phyloP scores from a whole-genome alignment of 1,140 invertebrate species.

The Glomeris maerens region DNA sequence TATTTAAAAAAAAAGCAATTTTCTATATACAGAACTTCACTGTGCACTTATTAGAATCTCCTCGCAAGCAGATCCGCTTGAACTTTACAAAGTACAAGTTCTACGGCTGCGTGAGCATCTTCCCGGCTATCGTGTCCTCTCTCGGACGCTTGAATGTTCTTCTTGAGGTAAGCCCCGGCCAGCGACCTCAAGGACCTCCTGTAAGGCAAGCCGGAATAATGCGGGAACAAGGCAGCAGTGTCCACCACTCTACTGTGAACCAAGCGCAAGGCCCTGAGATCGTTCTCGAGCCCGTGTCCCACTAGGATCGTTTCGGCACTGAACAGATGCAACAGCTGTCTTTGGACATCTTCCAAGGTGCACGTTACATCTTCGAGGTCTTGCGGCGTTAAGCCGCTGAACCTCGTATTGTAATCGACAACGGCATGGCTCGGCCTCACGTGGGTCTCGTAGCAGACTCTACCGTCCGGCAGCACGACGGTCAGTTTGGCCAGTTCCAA shows the following conservation, averaged over 20 bases:
- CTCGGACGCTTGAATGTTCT: conserved; percentile 55
- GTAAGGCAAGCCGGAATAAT: conserved; percentile 57
- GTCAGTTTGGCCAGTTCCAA: conserved; percentile 70
- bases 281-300: conserved; percentile 44
- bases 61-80: conserved; percentile 44
- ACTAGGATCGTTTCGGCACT: conserved; percentile 40
- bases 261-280: conserved; percentile 37
- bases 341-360: conserved; percentile 26
- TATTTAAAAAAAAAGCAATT: too few species aligned
- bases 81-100: conserved; percentile 62
- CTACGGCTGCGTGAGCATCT: conserved; percentile 68
- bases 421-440: conserved; percentile 59
- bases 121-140: conserved; percentile 73
- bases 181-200: conserved; percentile 63
- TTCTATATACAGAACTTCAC: too few species aligned
- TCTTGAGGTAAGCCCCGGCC: conserved; percentile 47
- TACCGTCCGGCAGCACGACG: conserved; percentile 52
- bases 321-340: conserved; percentile 35
- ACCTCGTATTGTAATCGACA: conserved; percentile 69
- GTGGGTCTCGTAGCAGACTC: conserved; percentile 58
- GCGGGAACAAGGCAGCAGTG: conserved; percentile 64
- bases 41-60: too few species aligned
- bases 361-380: conserved; percentile 23
- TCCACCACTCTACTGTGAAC: conserved; percentile 37
- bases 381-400: conserved; percentile 28